Base-by-base conservation (phyloP, 2,797 vertebrate genomes). In the Manis javanica region DNA sequence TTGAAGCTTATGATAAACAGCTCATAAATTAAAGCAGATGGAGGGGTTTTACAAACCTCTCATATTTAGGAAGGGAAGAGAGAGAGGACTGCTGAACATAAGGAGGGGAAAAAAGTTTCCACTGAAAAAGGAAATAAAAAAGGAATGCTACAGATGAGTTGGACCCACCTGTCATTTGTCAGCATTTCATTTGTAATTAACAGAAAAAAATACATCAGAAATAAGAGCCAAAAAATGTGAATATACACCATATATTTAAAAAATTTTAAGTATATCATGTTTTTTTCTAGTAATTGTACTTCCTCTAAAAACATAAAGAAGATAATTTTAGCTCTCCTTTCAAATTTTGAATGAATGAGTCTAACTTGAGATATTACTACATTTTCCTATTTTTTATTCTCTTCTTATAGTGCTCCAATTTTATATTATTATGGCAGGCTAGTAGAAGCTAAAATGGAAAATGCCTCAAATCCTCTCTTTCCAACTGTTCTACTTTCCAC, bases 11-110 rank as follows among this genome's bases (percentile, higher is more conserved):
- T 49, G 15, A 39, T 88, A 29, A 63, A 74, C 83, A 96, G 5
- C 29, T 92, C 49, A 78, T 63, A 90, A 95, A 88, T 53, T 61
- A 79, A 92, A 90, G 66, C 23, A 84, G 26, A 74, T 46, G 31
- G 39, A 93, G 82, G 69, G 16, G 88, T 1, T 46, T 46, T 46
- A 46, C 11, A 10, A 29, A 69, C 24, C 57, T 66, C 8, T 68
- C 7, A 19, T 34, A 57, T 75, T 94, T 93, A 72, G 21, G 71
- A 86, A 87, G 10, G 2, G 6, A 19, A 49, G 39, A 74, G 42
- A 31, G 8, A 82, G 51, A 12, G 16, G 37, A 78, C 16, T n/a
- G 34, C 61, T n/a, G 24, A 87, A 78, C 46, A 95, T 51, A 29
- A 74, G 11, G 61, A 75, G 13, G 7, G 2, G 64, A 82, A 90